Base-by-base conservation (phyloP, 2,888 invertebrate species). In the Pherbina coryleti region DNA sequence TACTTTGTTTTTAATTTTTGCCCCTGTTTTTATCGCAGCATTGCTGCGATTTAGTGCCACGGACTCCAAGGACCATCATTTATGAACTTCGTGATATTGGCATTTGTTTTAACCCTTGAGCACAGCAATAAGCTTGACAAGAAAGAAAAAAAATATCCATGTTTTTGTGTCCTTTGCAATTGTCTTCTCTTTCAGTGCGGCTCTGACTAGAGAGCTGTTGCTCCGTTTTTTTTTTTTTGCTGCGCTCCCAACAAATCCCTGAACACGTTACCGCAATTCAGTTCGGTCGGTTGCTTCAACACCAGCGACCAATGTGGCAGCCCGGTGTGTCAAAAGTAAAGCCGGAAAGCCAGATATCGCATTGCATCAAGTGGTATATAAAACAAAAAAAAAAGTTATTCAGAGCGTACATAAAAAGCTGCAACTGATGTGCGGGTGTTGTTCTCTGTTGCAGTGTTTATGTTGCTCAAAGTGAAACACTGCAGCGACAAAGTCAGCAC, bases 41-140 rank as follows among this genome's bases (percentile, higher is more conserved):
- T 57, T 55, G 7, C 37, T 72, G 60, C 60, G 17, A 28, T 60
- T 60, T 60, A 22, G 28, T 17, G 14, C 60, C 28, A 28, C 60
- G 14, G 11, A 44, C 31, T 9, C 64, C 5, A 66, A 66, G 64
- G 64, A 66, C 64, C 25, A n/a, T 19, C 64, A 31, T 66, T 66
- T 31, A 66, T 28, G 25, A 31, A 34, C 64, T 31, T 66, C 34
- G 64, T 66, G 34, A 34, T 66, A 31, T 66, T 28, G 64, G 31
- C 31, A 34, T 66, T 66, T 66, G 34, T 64, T 66, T 66, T 66
- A 66, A 66, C 17, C 64, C 64, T 34, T 66, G 64, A 34, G n/a
- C 64, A 66, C 62, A 62, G 62, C 31, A 28, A 28, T 17, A 62
- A 11, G 44, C 44, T 44, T 44, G 44, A 44, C 44, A 44, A 11